phyloP scores from a whole-genome alignment of 2,113 vertebrate species.

The Haemorhous mexicanus region DNA sequence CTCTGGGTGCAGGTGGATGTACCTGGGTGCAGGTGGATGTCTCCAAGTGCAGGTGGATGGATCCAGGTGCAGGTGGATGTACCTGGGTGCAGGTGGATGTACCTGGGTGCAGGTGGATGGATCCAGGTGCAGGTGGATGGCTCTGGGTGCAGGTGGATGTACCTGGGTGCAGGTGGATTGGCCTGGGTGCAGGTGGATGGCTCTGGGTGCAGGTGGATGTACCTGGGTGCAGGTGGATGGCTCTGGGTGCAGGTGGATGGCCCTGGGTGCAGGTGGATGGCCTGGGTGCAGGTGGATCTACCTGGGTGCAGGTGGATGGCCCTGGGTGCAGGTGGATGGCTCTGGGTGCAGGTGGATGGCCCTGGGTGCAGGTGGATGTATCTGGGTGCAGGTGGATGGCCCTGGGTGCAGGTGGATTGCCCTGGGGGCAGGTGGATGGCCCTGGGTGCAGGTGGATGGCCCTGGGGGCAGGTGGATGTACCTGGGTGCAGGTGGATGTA shows the following conservation, averaged over 20 bases:
- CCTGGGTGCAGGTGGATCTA: background rate
- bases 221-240: no score
- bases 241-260: no score
- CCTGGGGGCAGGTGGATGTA: no score
- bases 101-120: no score
- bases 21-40: no score
- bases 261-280: fast-evolving
- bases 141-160: fast-evolving
- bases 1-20: fast-evolving
- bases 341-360: fast-evolving
- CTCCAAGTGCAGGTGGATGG: no score
- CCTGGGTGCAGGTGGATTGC: background rate
- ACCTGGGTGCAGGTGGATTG: no score
- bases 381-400: background rate
- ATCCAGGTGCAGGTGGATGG: background rate
- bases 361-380: background rate
- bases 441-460: background rate
- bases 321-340: background rate
- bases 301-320: no score
- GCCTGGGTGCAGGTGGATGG: background rate
- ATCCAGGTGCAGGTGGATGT: fast-evolving
- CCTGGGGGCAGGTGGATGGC: background rate
- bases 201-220: fast-evolving
- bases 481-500: no score
- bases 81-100: no score